A percentile compares a stretch with the other conserved stretches of the same genome.
Evolutionary conservation across 1,140 invertebrate genomes (phyloP).

Genomic region (Caerostris extrusa): DNA sequence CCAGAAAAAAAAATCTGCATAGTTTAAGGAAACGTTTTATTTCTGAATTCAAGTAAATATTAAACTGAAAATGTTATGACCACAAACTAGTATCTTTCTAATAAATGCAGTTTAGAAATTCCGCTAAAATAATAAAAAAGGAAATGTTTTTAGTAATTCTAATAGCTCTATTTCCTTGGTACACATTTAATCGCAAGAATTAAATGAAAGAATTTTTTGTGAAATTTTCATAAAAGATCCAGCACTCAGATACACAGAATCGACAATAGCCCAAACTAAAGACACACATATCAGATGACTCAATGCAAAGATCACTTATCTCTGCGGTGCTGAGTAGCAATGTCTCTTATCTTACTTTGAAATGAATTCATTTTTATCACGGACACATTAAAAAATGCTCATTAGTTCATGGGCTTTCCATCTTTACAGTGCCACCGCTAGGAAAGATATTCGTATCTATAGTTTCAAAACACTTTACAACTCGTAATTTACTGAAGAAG

Average conservation of each 20-base stretch:
- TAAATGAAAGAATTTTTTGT: no score
- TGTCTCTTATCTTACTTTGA: not conserved
- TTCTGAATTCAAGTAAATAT: no score
- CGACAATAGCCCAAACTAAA: constrained; percentile 39
- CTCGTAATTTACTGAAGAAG: not conserved
- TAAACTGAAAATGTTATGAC: no score
- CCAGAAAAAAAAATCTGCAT: no score
- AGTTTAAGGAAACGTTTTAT: no score
- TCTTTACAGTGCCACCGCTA: not conserved
- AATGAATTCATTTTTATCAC: not conserved
- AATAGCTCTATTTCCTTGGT: not conserved
- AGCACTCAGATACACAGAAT: not conserved
- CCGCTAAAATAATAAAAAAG: no score
- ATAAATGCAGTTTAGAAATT: no score
- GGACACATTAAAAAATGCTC: not conserved
- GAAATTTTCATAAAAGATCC: no score
- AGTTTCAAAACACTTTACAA: not conserved
- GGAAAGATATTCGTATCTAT: not conserved
- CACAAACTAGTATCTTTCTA: no score
- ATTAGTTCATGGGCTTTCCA: not conserved
- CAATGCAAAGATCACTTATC: constrained; percentile 2
- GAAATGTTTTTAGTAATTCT: no score
- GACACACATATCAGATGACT: constrained; percentile 26
- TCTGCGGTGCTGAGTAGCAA: not conserved
- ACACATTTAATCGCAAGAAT: not conserved